Evolutionary conservation across 1,140 invertebrate genomes (phyloP).

Genomic region (Nebria ingens): DNA sequence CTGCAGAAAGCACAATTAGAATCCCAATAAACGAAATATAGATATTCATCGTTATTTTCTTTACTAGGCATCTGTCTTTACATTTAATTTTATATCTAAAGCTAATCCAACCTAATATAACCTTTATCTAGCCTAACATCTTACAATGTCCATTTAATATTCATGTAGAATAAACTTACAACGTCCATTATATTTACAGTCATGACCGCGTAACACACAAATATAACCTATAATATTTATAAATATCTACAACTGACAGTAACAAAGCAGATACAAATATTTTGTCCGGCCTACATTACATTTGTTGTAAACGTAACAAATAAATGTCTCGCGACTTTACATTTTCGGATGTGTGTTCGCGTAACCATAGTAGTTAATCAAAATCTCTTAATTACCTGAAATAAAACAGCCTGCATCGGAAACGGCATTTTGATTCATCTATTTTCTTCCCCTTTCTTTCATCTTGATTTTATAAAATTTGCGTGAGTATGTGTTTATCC

Average conservation of each 20-base stretch:
- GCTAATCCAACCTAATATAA: too few species aligned
- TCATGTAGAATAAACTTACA: conserved; percentile 1
- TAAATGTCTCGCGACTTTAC: neutral
- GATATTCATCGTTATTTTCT: too few species aligned
- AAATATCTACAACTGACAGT: conserved; percentile 16
- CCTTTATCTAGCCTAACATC: too few species aligned
- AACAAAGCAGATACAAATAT: conserved; percentile 9
- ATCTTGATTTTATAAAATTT: neutral
- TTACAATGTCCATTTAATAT: too few species aligned
- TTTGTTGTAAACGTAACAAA: neutral
- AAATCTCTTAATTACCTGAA: conserved; percentile 17
- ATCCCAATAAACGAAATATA: conserved; percentile 17
- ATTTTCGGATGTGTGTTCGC: neutral
- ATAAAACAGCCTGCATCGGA: conserved; percentile 19
- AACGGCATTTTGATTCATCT: conserved; percentile 18
- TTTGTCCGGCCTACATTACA: neutral
- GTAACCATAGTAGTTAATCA: neutral
- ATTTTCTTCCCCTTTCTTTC: neutral
- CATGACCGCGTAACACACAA: neutral
- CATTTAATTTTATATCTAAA: too few species aligned
- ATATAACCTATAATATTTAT: conserved; percentile 10
- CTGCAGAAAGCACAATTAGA: too few species aligned
- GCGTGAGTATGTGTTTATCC: neutral
- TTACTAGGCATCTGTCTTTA: too few species aligned
- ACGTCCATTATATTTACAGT: neutral